These are phyloP conservation scores for Amblyopsis hoosieri DNA, from an alignment of 2,797 vertebrate genomes.

Conservation along the genomic window DNA sequence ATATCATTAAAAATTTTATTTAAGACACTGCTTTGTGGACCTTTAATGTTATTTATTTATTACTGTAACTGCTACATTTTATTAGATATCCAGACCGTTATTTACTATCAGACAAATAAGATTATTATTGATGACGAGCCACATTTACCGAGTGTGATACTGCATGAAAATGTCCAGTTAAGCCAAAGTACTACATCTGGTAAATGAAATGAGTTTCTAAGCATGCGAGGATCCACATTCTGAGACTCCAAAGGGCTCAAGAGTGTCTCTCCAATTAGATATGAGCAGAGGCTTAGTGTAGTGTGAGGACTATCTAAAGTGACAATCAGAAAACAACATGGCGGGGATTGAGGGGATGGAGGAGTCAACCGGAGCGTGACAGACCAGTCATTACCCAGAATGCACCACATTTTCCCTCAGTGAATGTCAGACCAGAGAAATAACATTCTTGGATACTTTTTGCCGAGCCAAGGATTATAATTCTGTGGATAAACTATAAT, in stretches of 20 bases:
- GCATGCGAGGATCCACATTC: constrained; percentile 48
- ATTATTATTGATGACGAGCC: constrained; percentile 28
- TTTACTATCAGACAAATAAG: constrained; percentile 12
- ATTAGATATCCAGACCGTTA: too few relatives aligned
- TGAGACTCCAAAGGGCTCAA: constrained; percentile 38
- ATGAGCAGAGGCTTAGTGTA: constrained; percentile 58
- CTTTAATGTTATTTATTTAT: too few relatives aligned
- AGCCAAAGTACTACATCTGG: constrained; percentile 39
- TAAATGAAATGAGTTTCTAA: constrained; percentile 56
- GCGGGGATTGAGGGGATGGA: constrained; percentile 53
- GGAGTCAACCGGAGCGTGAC: constrained; percentile 62
- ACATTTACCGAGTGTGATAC: constrained; percentile 1
- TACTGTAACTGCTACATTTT: too few relatives aligned
- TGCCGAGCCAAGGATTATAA: constrained; percentile 21
- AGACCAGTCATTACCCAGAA: constrained; percentile 60
- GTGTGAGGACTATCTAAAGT: constrained; percentile 61
- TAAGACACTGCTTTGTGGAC: too few relatives aligned
- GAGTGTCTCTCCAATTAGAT: constrained; percentile 63
- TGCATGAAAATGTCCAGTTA: constrained; percentile 46
- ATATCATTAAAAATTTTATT: too few relatives aligned
- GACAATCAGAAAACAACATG: constrained; percentile 68
- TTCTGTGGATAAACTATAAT: constrained; percentile 13
- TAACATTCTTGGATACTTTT: constrained; percentile 31
- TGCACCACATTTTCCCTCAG: constrained; percentile 23
- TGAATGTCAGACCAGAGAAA: constrained; percentile 8